Evolutionary conservation across 2,113 vertebrate species (phyloP).

Genomic region (Parus major): DNA sequence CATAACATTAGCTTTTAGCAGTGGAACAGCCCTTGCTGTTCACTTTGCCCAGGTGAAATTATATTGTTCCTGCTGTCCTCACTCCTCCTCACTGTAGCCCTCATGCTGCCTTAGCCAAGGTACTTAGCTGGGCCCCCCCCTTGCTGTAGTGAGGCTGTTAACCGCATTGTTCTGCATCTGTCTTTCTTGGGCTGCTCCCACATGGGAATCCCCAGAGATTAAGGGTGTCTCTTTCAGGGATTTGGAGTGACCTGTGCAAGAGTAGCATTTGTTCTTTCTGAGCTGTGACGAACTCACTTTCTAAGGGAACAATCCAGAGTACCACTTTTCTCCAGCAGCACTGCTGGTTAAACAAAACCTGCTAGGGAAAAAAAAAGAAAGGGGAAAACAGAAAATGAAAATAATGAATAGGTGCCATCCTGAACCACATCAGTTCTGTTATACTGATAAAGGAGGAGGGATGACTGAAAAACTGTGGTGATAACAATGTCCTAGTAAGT

Average conservation of each 20-base stretch:
- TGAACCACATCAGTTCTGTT: not conserved
- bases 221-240: not conserved
- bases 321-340: not conserved
- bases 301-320: not conserved
- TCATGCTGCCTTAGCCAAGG: not conserved
- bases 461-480: not conserved
- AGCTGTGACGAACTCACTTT: fast-evolving
- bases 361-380: not conserved
- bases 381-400: not conserved
- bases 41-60: not conserved
- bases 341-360: not conserved
- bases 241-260: not conserved
- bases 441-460: not conserved
- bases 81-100: not conserved
- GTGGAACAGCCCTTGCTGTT: not conserved
- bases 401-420: not conserved
- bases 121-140: not conserved
- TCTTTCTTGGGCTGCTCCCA: not conserved
- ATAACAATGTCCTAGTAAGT: not conserved
- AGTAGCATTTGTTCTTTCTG: not conserved
- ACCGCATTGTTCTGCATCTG: not conserved
- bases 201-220: not conserved
- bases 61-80: not conserved
- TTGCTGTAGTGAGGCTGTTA: not conserved
- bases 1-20: not conserved